Percentiles rank a stretch among this genome's conserved stretches.
These are phyloP conservation scores for Muscina levida DNA, from an alignment of 2,888 invertebrate genomes.

Conservation along the genomic window DNA sequence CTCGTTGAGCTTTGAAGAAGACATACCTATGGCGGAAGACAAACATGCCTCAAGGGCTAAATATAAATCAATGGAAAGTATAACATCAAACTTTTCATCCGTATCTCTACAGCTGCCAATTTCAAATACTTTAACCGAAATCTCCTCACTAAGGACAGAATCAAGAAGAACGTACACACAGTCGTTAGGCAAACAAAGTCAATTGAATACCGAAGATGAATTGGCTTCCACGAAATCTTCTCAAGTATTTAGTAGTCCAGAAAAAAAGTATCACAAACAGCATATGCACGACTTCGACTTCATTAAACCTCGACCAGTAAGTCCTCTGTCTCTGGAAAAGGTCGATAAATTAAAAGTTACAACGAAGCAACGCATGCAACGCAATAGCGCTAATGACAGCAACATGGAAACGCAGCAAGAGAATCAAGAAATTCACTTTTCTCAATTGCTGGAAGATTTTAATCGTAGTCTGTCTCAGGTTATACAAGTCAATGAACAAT, in stretches of 20 bases:
- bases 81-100: slow-evolving; percentile 72
- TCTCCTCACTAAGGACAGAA: slow-evolving; percentile 68
- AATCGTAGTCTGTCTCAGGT: slow-evolving; percentile 75
- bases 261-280: slow-evolving; percentile 63
- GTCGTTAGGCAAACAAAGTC: neutral
- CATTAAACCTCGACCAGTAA: slow-evolving; percentile 62
- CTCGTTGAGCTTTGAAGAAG: slow-evolving; percentile 13
- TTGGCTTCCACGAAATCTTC: slow-evolving; percentile 73
- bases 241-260: slow-evolving; percentile 72
- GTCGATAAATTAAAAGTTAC: slow-evolving; percentile 69
- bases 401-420: neutral
- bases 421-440: slow-evolving; percentile 64
- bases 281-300: slow-evolving; percentile 52
- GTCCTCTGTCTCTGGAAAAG: slow-evolving; percentile 72
- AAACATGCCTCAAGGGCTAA: slow-evolving; percentile 1
- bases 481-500: slow-evolving; percentile 74
- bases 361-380: slow-evolving; percentile 31
- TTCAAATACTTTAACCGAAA: slow-evolving; percentile 70
- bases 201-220: slow-evolving; percentile 66
- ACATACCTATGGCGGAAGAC: neutral
- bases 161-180: slow-evolving; percentile 44
- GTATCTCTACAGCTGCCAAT: slow-evolving; percentile 70
- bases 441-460: slow-evolving; percentile 73
- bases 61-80: slow-evolving; percentile 49
- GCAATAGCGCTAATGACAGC: neutral